Evolutionary conservation across 2,797 vertebrate genomes (phyloP), one percentile per base, ranked within the genome.

Genomic region (Rhynchonycteris naso): DNA sequence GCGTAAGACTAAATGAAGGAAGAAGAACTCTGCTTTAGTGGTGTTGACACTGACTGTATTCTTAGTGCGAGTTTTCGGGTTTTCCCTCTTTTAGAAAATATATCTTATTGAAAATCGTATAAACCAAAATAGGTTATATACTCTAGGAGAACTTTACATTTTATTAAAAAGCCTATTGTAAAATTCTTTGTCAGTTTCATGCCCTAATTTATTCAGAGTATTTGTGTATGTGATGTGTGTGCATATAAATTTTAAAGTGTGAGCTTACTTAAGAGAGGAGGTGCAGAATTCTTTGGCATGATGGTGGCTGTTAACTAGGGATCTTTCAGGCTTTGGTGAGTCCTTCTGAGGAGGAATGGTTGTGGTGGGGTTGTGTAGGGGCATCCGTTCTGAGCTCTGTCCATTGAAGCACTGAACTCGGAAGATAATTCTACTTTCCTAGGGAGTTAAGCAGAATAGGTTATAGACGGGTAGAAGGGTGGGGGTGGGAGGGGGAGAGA

Each of bases 31-130:
- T 63, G 22, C 33, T 81, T 26, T 80, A 61, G 33, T 83, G 61
- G 52, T 94, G 54, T 56, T 92, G 74, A 93, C 91, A 91, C 15
- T 89, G 72, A 83, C 58, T 56, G 12, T 94, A 87, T 91, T 87
- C 69, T 93, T 68, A 80, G 81, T 65, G 52, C 69, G 92, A 38
- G 33, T 94, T 91, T 93, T 91, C 43, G 88, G 68, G 22, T 52
- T 92, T 75, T n/a, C 33, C 16, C 81, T 92, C 30, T 38, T 88
- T 87, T 95, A 80, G 80, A 93, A 91, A 72, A 69, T 93, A 33
- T 4, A 56, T 93, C 75, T 91, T 79, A 74, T 21, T 33, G 21
- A 85, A 90, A 96, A 72, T 28, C n/a, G 3, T 76, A 59, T 75
- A 86, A 88, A 61, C 65, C 90, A 87, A 93, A 90, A 33, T 52